Base-by-base conservation (phyloP, 2,888 invertebrate genomes). In the Hypselothyrea guttata region DNA sequence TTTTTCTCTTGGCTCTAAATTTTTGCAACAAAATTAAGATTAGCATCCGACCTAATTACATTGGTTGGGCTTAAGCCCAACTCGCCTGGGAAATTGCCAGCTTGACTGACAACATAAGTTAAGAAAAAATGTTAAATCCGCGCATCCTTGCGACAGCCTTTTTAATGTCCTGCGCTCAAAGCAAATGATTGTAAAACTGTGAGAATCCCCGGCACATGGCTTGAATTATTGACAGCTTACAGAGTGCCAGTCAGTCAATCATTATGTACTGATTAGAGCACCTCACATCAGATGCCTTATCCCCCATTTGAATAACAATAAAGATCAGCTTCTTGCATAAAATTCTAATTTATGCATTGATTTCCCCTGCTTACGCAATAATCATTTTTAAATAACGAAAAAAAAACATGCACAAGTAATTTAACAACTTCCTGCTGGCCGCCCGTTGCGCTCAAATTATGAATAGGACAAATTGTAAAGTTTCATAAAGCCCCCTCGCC, bases 291-390 rank as follows among this genome's bases (percentile, higher is more conserved):
- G n/a, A n/a, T n/a, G n/a, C n/a, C n/a, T n/a, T n/a, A n/a, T n/a
- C 84, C 77, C 9, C 75, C 77, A 88, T 87, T 88, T 88, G 84
- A 88, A 87, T 88, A 88, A 88, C 84, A 88, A 88, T 86, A 84
- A 82, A 78, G 77, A 76, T 84, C 77, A 68, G 77, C 65, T 62
- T 68, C 66, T 58, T 54, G 73, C 53, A 34, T 64, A 53, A 49
- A 42, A 40, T 44, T 74, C 55, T 78, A 85, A 87, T 83, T 79
- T 87, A 83, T 84, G 85, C 83, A 76, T 86, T 84, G 86, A 77
- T 83, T 84, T 68, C 28, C 22, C 33, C 22, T 27, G 59, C 49
- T 38, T 53, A 38, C 55, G 73, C 83, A 84, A 78, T 78, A 78
- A 78, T 78, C 75, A 71, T 84, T 85, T 84, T 74, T 62, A 66